Conservation (phyloP, 1,140 invertebrate species). For the Drosophila dunni region DNA sequence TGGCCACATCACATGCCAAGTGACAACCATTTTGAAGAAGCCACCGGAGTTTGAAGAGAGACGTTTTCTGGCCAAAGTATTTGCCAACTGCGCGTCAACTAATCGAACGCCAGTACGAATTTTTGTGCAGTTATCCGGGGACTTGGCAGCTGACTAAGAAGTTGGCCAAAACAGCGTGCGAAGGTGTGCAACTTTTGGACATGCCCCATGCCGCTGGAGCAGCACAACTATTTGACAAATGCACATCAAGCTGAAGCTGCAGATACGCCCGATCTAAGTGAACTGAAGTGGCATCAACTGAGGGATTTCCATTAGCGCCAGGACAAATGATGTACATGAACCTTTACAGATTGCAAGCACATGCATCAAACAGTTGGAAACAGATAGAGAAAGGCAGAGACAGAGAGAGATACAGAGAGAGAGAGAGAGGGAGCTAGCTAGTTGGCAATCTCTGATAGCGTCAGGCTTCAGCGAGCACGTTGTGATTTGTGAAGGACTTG, state of each 20-base stretch:
- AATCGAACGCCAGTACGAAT: conserved; percentile 70
- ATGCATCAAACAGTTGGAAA: conserved; percentile 54
- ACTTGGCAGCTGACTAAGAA: conserved; percentile 22
- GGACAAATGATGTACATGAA: conserved; percentile 78
- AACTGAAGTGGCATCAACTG: conserved; percentile 31
- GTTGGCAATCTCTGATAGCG: conserved; percentile 6
- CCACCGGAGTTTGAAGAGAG: neutral
- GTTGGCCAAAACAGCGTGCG: conserved; percentile 32
- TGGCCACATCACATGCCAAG: conserved; percentile 54
- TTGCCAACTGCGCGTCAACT: conserved; percentile 59
- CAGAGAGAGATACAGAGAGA: neutral
- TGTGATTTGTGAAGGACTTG: conserved; percentile 65
- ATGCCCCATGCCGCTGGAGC: conserved; percentile 7
- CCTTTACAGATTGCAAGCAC: conserved; percentile 54
- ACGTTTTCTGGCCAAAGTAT: conserved; percentile 10
- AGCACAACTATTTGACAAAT: conserved; percentile 62
- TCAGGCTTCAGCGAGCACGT: conserved; percentile 14
- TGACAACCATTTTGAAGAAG: conserved; percentile 49
- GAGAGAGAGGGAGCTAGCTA: neutral
- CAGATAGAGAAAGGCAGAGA: neutral
- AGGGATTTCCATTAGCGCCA: conserved; percentile 60
- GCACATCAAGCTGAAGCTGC: conserved; percentile 37
- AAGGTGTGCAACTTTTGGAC: conserved; percentile 38
- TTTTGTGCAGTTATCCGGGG: conserved; percentile 26
- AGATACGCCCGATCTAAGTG: conserved; percentile 14